Evolutionary conservation across 2,797 vertebrate genomes (phyloP), one percentile per base, ranked within the genome.

Genomic region (Aplochiton taeniatus): DNA sequence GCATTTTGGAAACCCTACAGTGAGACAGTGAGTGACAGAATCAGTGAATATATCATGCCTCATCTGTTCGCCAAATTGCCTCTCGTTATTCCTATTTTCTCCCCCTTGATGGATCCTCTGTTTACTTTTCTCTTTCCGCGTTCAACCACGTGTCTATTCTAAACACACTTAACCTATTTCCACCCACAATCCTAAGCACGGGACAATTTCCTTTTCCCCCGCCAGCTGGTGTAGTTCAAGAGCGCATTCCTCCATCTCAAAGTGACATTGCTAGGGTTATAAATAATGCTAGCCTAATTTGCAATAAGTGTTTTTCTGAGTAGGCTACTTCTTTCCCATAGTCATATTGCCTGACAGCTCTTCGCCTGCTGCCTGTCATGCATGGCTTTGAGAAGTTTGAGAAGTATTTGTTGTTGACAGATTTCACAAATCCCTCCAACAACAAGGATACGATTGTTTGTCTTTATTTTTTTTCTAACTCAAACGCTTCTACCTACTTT

Each of bases 131-230:
- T 31, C 31, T 31, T 6, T 31, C 31, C 31, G 31, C 6, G 31
- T 31, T n/a, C n/a, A n/a, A 31, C 31, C 31, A 31, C 41, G 8
- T 58, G 14, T 11, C 52, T 31, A 17, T 58, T 42, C n/a, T 31
- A 20, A 46, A 48, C 17, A 8, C 20, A 19, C 59, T 61, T 47
- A 61, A 49, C 46, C 59, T 61, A 61, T 49, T 47, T 20, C 59
- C 44, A 49, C 59, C 45, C 59, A 61, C 46, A 50, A 50, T 42
- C 60, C 19, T 41, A 50, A 17, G 44, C 63, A 65, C n/a, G n/a
- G 13, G 16, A 62, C n/a, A 11, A 12, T 17, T 51, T 62, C 60
- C 19, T 11, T 43, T 59, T 59, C 46, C 10, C 42, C 6, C 42
- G 18, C 4, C 11, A 59, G 58, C 19, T 18, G 7, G 58, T 59